phyloP scores from a whole-genome alignment of 2,113 vertebrate species.

The Chloebia gouldiae region DNA sequence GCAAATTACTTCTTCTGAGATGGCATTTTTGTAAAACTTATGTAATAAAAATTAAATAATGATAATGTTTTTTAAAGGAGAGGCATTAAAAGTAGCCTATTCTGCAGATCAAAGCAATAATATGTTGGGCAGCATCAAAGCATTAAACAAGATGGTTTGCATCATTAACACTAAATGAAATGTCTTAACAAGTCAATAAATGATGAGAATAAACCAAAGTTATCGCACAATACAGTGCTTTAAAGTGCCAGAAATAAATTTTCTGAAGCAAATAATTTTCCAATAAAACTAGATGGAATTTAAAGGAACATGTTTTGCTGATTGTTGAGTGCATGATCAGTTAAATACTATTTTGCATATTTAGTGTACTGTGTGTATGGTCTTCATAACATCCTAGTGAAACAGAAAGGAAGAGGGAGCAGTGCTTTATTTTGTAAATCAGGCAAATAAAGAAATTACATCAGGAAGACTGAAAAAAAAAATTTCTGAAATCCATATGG shows the following conservation, averaged over 20 bases:
- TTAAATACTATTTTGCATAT: neutral
- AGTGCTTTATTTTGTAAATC: neutral
- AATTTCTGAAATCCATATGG: neutral
- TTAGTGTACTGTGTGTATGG: neutral
- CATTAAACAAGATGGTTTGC: slow-evolving; percentile 54
- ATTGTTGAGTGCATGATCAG: neutral
- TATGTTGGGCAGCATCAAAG: slow-evolving; percentile 29
- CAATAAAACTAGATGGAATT: slow-evolving; percentile 4
- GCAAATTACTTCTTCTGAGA: neutral
- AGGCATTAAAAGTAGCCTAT: neutral
- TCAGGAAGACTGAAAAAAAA: neutral
- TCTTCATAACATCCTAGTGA: neutral
- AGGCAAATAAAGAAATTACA: neutral
- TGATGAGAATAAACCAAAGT: slow-evolving; percentile 10
- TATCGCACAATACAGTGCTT: neutral
- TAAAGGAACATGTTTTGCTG: slow-evolving; percentile 8
- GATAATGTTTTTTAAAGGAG: slow-evolving; percentile 30
- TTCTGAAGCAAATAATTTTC: slow-evolving; percentile 46
- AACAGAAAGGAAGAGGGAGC: neutral
- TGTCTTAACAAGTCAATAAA: slow-evolving; percentile 54
- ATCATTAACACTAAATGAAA: slow-evolving; percentile 57
- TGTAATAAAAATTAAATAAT: slow-evolving; percentile 43
- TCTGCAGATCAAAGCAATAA: slow-evolving; percentile 36
- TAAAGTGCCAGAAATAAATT: slow-evolving; percentile 17
- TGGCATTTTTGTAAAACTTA: neutral